phyloP scores from a whole-genome alignment of 1,140 invertebrate genomes.

The Heliconius hewitsoni region DNA sequence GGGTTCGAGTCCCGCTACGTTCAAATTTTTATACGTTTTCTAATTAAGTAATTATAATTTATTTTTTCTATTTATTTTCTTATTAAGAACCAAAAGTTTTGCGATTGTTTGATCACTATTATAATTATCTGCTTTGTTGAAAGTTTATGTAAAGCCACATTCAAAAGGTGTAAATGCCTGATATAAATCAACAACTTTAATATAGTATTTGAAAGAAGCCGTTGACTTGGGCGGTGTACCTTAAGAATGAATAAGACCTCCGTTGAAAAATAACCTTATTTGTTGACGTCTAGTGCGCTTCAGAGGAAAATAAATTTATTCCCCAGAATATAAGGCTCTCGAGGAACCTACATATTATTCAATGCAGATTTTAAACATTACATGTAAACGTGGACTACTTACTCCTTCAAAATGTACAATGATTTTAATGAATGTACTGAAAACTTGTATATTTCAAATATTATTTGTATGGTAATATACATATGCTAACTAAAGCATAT shows the following conservation, averaged over 20 bases:
- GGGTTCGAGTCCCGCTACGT: no score
- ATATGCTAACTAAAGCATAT: no score
- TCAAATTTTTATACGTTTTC: no score
- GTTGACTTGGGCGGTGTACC: constrained; percentile 50
- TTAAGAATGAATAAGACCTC: constrained; percentile 62
- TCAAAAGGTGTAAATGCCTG: not conserved
- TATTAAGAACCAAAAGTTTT: not conserved
- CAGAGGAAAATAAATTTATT: constrained; percentile 74
- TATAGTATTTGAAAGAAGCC: constrained; percentile 43
- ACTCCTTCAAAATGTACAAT: not conserved
- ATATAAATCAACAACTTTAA: constrained; percentile 41
- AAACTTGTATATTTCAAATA: not conserved
- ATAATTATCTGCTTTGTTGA: not conserved
- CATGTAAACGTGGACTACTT: not conserved
- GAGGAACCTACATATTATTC: constrained; percentile 63
- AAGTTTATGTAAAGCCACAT: not conserved
- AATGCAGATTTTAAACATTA: constrained; percentile 51
- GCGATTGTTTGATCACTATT: not conserved
- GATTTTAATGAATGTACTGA: not conserved
- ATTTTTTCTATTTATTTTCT: not conserved
- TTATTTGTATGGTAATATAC: not conserved
- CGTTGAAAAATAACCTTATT: constrained; percentile 78
- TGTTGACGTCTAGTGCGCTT: constrained; percentile 75
- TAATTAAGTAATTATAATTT: no score
- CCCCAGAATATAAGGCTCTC: constrained; percentile 63